Conservation (phyloP, 2,113 vertebrate species). For the Arenaria interpres region DNA sequence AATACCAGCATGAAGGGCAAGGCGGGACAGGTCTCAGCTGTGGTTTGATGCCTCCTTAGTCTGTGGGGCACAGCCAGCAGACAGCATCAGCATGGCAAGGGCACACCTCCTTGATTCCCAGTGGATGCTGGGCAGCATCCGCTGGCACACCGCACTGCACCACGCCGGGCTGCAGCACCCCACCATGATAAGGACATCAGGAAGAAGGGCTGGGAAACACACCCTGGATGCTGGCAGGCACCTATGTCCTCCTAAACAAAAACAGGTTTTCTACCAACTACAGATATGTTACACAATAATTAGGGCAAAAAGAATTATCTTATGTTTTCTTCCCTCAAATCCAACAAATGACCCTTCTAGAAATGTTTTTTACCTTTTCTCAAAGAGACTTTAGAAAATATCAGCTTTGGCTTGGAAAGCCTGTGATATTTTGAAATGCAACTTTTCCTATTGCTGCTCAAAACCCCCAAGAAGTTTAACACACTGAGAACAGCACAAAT, state of each 20-base stretch:
- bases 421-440: neutral
- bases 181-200: fast-evolving
- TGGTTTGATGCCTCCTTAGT: neutral
- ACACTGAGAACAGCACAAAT: neutral
- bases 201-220: neutral
- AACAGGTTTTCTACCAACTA: neutral
- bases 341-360: neutral
- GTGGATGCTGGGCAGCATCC: neutral
- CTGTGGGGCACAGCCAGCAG: neutral
- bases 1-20: neutral
- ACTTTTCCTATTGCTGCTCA: neutral
- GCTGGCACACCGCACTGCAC: fast-evolving
- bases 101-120: neutral
- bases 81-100: neutral
- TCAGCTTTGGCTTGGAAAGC: neutral
- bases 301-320: neutral
- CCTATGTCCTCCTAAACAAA: neutral
- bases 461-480: neutral
- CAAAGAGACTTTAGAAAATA: neutral
- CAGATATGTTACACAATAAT: neutral
- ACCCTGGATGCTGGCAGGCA: neutral
- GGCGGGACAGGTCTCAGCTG: neutral
- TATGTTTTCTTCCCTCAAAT: neutral
- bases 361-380: neutral
- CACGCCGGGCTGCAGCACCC: neutral